A percentile compares a stretch with the other conserved stretches of the same genome.
Conservation (phyloP, 2,797 vertebrate genomes). For the Leptatherina wallacei region DNA sequence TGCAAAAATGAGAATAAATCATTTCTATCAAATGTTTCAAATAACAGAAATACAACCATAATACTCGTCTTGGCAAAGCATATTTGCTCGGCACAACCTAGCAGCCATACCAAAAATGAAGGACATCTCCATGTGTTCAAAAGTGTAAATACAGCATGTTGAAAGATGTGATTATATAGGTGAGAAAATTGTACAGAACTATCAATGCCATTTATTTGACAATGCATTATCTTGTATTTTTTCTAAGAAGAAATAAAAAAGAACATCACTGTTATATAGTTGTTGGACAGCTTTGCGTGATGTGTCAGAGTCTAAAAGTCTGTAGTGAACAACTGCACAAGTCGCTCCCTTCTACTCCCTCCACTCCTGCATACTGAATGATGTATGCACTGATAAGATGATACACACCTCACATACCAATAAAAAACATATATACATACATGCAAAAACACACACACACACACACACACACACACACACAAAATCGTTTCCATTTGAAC, state of each 20-base stretch:
- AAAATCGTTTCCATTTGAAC: constrained; percentile 23
- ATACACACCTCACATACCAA: constrained; percentile 36
- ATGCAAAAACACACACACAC: too few species aligned
- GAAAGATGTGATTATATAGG: too few species aligned
- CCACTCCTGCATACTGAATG: constrained; percentile 2
- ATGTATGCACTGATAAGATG: constrained; percentile 37
- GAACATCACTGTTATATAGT: background rate
- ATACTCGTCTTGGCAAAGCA: too few species aligned
- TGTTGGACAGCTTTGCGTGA: background rate
- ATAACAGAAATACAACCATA: too few species aligned
- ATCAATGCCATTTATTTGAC: background rate
- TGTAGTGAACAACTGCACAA: constrained; percentile 10
- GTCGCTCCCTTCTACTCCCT: constrained; percentile 32
- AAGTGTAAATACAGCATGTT: background rate
- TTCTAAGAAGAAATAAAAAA: too few species aligned
- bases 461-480: background rate
- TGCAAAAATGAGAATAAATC: too few species aligned
- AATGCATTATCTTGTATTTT: background rate
- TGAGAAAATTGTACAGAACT: background rate
- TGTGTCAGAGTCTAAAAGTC: constrained; percentile 24
- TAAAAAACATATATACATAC: constrained; percentile 12
- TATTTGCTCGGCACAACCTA: too few species aligned
- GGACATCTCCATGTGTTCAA: constrained; percentile 1
- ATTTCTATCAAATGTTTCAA: too few species aligned
- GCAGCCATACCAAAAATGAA: background rate